Evolutionary conservation across 1,140 invertebrate species (phyloP).

Genomic region (Euura saliciscinereae): DNA sequence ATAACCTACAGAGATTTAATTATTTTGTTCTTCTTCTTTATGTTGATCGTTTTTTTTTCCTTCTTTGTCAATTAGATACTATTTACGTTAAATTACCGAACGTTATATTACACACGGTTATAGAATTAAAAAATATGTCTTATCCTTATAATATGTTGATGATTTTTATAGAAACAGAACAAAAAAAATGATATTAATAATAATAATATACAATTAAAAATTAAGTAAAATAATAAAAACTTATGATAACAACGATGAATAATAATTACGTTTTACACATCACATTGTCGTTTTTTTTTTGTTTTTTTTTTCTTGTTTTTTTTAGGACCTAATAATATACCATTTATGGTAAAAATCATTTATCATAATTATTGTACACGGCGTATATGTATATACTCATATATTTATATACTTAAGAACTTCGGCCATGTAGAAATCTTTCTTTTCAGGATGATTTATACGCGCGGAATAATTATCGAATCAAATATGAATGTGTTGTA

Average conservation of each 20-base stretch:
- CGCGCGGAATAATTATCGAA: no score
- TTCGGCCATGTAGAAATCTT: background rate
- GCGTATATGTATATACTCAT: background rate
- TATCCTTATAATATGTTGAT: background rate
- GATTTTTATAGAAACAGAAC: background rate
- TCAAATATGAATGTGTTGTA: no score
- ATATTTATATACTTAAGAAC: slow-evolving; percentile 1
- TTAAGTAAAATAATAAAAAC: slow-evolving; percentile 13
- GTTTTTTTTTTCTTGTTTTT: no score
- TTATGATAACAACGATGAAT: slow-evolving; percentile 1
- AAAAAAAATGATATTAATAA: slow-evolving; percentile 13
- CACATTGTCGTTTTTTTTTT: background rate
- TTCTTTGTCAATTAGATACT: background rate
- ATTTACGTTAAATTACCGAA: background rate
- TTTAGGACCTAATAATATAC: background rate
- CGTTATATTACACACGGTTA: background rate
- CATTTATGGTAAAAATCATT: background rate
- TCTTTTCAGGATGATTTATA: slow-evolving; percentile 1
- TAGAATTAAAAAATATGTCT: slow-evolving; percentile 8
- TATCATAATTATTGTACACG: background rate
- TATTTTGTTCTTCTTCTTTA: slow-evolving; percentile 18
- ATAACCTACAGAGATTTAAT: slow-evolving; percentile 33
- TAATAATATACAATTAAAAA: slow-evolving; percentile 9
- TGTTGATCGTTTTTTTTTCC: slow-evolving; percentile 13
- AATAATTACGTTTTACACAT: slow-evolving; percentile 1